A percentile compares a stretch with the other conserved stretches of the same genome.
Conservation (phyloP, 2,888 invertebrate genomes). For the Ophion ellenae region DNA sequence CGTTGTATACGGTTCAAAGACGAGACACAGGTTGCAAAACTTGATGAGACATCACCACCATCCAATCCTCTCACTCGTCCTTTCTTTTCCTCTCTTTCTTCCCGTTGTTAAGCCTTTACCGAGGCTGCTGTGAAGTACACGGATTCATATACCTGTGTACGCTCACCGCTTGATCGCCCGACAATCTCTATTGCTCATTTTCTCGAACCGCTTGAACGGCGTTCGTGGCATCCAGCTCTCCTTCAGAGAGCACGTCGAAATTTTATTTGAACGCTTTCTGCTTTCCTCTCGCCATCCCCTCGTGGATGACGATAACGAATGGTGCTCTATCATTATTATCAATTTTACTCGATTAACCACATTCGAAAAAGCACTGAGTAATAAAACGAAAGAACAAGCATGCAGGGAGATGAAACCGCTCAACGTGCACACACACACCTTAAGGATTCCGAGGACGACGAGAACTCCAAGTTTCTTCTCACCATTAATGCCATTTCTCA, state of each 20-base stretch:
- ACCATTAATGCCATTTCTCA: constrained; percentile 68
- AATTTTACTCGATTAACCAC: constrained; percentile 21
- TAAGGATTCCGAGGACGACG: constrained; percentile 28
- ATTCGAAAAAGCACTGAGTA: constrained; percentile 4
- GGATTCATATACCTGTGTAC: background rate
- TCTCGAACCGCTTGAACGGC: constrained; percentile 34
- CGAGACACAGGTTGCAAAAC: constrained; percentile 50
- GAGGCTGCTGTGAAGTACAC: background rate
- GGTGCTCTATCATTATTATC: constrained; percentile 23
- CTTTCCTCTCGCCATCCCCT: background rate
- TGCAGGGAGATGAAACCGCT: background rate
- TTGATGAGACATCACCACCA: constrained; percentile 12
- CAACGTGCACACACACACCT: constrained; percentile 3
- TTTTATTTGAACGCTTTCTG: constrained; percentile 23
- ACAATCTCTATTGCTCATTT: constrained; percentile 44
- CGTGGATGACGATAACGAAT: background rate
- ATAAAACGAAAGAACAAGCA: background rate
- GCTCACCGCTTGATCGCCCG: constrained; percentile 19
- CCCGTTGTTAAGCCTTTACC: constrained; percentile 7
- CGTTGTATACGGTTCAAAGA: constrained; percentile 17
- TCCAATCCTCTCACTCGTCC: constrained; percentile 1
- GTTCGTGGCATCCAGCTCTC: constrained; percentile 11
- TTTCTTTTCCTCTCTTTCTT: constrained; percentile 4
- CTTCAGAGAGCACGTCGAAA: constrained; percentile 6
- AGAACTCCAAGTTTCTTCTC: constrained; percentile 39